Conservation (phyloP, 1,140 invertebrate genomes). For the Drosophila melanica region DNA sequence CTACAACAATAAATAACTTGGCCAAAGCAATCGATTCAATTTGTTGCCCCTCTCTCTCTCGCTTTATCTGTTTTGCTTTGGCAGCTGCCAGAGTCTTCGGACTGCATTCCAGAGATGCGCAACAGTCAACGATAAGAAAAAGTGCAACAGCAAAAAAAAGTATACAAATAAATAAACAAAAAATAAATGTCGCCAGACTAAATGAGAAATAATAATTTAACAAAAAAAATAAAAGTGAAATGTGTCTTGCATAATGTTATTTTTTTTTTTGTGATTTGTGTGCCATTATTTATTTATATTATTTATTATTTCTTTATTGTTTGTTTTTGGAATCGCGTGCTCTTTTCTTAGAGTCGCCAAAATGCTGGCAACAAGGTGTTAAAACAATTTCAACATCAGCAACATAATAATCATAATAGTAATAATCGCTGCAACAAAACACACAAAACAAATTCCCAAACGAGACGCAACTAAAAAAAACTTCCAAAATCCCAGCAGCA, state of each 20-base stretch:
- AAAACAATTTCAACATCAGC: slow-evolving; percentile 48
- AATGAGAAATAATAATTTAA: slow-evolving; percentile 68
- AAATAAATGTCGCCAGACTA: slow-evolving; percentile 56
- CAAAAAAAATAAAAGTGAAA: slow-evolving; percentile 43
- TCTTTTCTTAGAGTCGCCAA: slow-evolving; percentile 43
- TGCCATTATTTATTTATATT: slow-evolving; percentile 28
- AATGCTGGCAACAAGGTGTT: slow-evolving; percentile 53
- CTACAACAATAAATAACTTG: slow-evolving; percentile 66
- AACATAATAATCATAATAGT: slow-evolving; percentile 41
- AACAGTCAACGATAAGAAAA: slow-evolving; percentile 56
- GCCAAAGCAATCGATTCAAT: slow-evolving; percentile 78
- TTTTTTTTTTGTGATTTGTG: slow-evolving; percentile 27
- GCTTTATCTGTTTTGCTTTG: neutral
- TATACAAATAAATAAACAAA: neutral
- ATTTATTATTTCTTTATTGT: neutral
- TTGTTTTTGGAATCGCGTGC: slow-evolving; percentile 31
- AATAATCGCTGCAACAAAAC: slow-evolving; percentile 28
- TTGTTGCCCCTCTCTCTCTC: slow-evolving; percentile 26
- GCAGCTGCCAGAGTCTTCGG: slow-evolving; percentile 37
- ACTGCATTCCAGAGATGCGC: slow-evolving; percentile 79
- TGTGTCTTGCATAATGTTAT: slow-evolving; percentile 36
- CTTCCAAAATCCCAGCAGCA: slow-evolving; percentile 46
- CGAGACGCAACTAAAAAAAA: slow-evolving; percentile 51
- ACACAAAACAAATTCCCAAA: slow-evolving; percentile 21
- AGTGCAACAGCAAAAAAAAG: slow-evolving; percentile 47